A percentile compares a stretch with the other conserved stretches of the same genome.
These are phyloP conservation scores for Paratilapia polleni DNA, from an alignment of 2,113 vertebrate species.

Conservation along the genomic window DNA sequence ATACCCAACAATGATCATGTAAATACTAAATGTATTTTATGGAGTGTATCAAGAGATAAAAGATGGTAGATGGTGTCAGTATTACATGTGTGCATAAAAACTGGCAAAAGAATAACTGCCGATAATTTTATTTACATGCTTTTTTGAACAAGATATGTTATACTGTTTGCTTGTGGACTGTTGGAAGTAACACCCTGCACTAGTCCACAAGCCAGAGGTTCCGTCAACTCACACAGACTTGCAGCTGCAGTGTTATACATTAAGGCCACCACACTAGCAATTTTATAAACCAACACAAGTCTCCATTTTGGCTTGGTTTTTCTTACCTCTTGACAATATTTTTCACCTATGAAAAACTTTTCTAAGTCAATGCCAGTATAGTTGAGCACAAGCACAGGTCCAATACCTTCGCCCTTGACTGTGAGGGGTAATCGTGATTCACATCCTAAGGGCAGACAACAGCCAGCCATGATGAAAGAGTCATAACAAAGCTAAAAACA, in stretches of 20 bases:
- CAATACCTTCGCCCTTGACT: slow-evolving; percentile 84
- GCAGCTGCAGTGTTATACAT: background rate
- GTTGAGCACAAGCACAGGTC: slow-evolving; percentile 82
- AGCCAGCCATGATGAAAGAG: background rate
- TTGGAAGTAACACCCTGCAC: background rate
- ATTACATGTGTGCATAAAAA: background rate
- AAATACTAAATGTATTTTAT: background rate
- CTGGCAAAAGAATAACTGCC: background rate
- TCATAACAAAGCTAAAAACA: background rate
- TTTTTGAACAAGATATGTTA: background rate
- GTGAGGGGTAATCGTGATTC: slow-evolving; percentile 83
- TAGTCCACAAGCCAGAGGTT: background rate
- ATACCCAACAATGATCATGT: too few relatives aligned
- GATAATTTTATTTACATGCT: background rate
- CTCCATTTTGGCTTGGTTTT: background rate
- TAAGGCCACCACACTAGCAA: background rate
- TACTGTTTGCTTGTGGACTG: too few relatives aligned
- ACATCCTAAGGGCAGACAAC: slow-evolving; percentile 76
- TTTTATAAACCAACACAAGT: background rate
- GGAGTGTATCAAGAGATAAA: background rate
- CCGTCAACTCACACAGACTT: background rate
- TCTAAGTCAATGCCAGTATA: slow-evolving; percentile 81
- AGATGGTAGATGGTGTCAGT: background rate
- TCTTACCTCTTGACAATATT: slow-evolving; percentile 83
- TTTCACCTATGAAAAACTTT: slow-evolving; percentile 79